Evolutionary conservation across 2,797 vertebrate species (phyloP).

Genomic region (Sebastes iracundus): DNA sequence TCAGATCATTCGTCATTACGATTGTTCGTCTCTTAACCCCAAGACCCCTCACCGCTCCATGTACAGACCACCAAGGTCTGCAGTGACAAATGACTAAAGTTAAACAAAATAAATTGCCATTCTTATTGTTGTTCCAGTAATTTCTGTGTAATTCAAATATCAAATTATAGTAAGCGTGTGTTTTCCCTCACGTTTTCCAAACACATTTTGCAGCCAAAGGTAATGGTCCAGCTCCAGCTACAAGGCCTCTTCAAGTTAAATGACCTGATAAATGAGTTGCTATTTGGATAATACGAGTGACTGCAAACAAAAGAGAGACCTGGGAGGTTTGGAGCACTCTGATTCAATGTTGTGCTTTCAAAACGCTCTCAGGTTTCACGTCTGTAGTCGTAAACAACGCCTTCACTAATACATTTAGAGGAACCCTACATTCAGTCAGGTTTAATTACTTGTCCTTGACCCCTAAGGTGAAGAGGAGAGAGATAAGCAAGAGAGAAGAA

Average conservation of each 20-base stretch:
- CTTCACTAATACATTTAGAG: not conserved
- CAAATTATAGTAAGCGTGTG: not conserved
- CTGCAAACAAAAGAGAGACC: slow-evolving; percentile 39
- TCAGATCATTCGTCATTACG: not conserved
- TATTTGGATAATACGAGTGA: slow-evolving; percentile 38
- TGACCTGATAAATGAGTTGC: slow-evolving; percentile 43
- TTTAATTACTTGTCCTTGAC: slow-evolving; percentile 33
- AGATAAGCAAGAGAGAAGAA: slow-evolving; percentile 51
- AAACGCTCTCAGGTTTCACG: slow-evolving; percentile 32
- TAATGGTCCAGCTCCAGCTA: slow-evolving; percentile 23
- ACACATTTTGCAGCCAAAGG: slow-evolving; percentile 3
- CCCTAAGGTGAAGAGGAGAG: slow-evolving; percentile 11
- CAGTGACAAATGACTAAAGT: not conserved
- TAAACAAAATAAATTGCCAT: not conserved
- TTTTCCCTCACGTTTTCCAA: not conserved
- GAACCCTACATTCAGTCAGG: not conserved
- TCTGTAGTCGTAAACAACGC: slow-evolving; percentile 26
- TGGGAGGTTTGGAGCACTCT: slow-evolving; percentile 16
- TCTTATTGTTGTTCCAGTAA: not conserved
- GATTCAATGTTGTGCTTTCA: not conserved
- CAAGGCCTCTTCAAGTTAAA: slow-evolving; percentile 30
- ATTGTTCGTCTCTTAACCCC: not conserved
- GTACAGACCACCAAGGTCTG: not conserved
- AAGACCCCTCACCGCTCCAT: not conserved
- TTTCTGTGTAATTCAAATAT: not conserved